Conservation (phyloP, 2,888 invertebrate species). For the Drepana falcataria region DNA sequence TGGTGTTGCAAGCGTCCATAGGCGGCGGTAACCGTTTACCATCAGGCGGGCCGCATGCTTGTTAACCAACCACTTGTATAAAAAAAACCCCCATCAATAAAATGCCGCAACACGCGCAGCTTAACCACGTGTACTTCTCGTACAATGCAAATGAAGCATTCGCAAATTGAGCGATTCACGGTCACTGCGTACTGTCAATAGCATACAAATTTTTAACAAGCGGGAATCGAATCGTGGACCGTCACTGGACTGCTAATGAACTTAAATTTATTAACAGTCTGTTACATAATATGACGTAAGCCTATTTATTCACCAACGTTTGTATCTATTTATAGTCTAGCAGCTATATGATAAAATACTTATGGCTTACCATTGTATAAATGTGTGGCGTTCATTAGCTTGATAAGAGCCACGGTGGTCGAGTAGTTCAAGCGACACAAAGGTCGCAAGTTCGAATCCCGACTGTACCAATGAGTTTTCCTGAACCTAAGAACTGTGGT, state of each 20-base stretch:
- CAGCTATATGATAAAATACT: slow-evolving; percentile 4
- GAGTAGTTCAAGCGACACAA: too few species aligned
- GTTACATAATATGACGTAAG: slow-evolving; percentile 47
- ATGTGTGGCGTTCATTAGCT: too few species aligned
- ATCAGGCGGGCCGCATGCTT: too few species aligned
- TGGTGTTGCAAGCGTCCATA: too few species aligned
- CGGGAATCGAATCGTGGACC: slow-evolving; percentile 37
- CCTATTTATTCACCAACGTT: slow-evolving; percentile 5
- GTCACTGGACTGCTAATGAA: slow-evolving; percentile 52
- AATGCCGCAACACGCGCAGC: too few species aligned
- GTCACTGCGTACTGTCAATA: slow-evolving; percentile 26
- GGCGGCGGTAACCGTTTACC: too few species aligned
- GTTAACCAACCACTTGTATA: too few species aligned
- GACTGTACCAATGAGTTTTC: too few species aligned
- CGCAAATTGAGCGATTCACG: slow-evolving; percentile 43
- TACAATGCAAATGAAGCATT: slow-evolving; percentile 17
- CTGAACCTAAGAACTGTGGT: too few species aligned
- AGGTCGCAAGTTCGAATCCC: too few species aligned
- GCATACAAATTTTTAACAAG: slow-evolving; percentile 42
- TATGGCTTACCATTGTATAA: background rate
- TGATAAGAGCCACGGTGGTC: too few species aligned
- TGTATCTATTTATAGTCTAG: background rate
- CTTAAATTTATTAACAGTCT: slow-evolving; percentile 38
- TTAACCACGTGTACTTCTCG: background rate
- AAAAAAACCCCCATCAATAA: background rate